Percentiles rank a stretch among this genome's conserved stretches.
Evolutionary conservation across 1,140 invertebrate genomes (phyloP).

Genomic region (Stegodyphus dumicola): DNA sequence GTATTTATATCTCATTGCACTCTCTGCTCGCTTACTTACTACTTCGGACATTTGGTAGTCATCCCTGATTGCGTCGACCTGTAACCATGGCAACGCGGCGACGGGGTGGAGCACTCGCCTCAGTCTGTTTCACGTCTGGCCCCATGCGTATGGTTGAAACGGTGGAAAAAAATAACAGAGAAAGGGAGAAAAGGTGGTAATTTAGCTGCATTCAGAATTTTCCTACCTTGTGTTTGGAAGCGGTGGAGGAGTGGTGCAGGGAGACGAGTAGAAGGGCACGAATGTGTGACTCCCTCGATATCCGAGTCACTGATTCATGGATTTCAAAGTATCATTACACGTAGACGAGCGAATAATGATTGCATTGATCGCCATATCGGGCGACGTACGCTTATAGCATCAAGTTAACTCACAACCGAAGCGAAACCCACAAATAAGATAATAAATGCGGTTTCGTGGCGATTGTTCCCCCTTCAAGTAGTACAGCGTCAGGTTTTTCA

Average conservation of each 20-base stretch:
- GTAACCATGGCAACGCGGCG: constrained; percentile 40
- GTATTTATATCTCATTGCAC: no score
- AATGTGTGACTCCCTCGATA: constrained; percentile 24
- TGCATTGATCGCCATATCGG: not conserved
- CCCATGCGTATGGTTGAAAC: not conserved
- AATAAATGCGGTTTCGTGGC: no score
- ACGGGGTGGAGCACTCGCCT: constrained; percentile 26
- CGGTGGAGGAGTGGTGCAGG: not conserved
- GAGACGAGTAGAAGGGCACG: not conserved
- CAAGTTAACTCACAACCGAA: no score
- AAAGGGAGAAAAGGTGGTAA: constrained; percentile 47
- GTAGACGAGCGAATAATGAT: constrained; percentile 15
- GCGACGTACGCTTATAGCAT: no score
- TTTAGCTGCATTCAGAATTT: constrained; percentile 43
- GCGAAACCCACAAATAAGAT: no score
- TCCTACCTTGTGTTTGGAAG: constrained; percentile 12
- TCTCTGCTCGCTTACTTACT: no score
- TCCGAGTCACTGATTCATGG: constrained; percentile 9
- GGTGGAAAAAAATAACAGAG: constrained; percentile 7
- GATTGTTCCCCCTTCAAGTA: no score
- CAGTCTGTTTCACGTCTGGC: constrained; percentile 54
- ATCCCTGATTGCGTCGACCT: constrained; percentile 35
- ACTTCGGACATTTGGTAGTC: not conserved
- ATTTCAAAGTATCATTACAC: constrained; percentile 18
- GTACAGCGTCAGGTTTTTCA: no score